Percentiles rank a stretch among this genome's conserved stretches.
Conservation (phyloP, 1,140 invertebrate genomes). For the Artemia franciscana region DNA sequence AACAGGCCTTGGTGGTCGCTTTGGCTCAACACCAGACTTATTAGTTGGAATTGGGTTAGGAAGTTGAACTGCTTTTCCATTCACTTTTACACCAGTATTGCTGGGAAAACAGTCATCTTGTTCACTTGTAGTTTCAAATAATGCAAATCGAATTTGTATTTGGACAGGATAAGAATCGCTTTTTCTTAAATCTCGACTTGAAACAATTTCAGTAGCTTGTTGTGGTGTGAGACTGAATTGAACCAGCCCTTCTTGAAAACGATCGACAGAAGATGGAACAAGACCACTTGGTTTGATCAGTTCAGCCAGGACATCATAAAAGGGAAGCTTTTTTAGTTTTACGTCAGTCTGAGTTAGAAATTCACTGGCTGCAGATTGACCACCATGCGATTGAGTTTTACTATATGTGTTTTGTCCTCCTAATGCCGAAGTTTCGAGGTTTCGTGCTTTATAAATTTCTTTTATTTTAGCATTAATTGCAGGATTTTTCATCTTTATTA, state of each 20-base stretch:
- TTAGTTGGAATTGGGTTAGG: constrained; percentile 94
- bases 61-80: constrained; percentile 68
- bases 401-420: background rate
- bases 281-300: constrained; percentile 60
- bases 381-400: background rate
- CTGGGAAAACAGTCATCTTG: constrained; percentile 92
- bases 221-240: constrained; percentile 75
- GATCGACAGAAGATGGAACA: constrained; percentile 41
- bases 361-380: too few species aligned
- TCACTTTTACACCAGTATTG: constrained; percentile 78
- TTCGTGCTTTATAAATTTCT: constrained; percentile 51
- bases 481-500: constrained; percentile 42
- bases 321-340: constrained; percentile 64
- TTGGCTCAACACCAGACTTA: constrained; percentile 87
- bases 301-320: constrained; percentile 69
- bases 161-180: constrained; percentile 48
- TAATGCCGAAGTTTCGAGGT: too few species aligned
- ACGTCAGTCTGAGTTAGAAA: constrained; percentile 82
- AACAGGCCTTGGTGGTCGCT: constrained; percentile 77
- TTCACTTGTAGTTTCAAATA: constrained; percentile 66
- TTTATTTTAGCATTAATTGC: constrained; percentile 50
- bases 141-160: constrained; percentile 64
- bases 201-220: constrained; percentile 65
- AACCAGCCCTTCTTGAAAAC: constrained; percentile 61
- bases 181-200: constrained; percentile 51